Evolutionary conservation across 2,797 vertebrate species (phyloP), one percentile per base, ranked within the genome.

Genomic region (Crenichthys baileyi): DNA sequence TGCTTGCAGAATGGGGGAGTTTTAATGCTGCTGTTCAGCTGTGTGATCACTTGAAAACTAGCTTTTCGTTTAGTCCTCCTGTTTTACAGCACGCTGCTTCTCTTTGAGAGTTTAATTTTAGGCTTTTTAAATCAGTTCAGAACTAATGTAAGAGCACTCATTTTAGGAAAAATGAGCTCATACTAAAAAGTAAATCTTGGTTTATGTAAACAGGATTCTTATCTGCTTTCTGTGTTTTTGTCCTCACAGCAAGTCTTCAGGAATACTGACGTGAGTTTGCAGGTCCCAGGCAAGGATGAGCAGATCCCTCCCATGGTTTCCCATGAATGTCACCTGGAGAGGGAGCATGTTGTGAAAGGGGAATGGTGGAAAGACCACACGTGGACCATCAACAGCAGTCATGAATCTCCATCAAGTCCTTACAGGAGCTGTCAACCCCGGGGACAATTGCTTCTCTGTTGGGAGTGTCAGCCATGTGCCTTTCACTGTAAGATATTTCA

Each of bases 341-440:
- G 65, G 79, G 77, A 82, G 78, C 77, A 67, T 76, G 76, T 82
- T 90, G 81, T 93, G 83, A 93, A 85, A 84, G 65, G 56, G 84
- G 74, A 78, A 75, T 77, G 67, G 68, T 82, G 68, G 82, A 79
- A 78, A 46, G 70, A 84, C 68, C 76, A 72, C 46, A 80, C 53
- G 70, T 58, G 67, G 68, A 75, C 73, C 74, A 60, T 84, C 87
- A 91, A 82, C 61, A 61, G 68, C 72, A 89, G 91, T 80, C 87
- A 99, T 99, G 98, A 98, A 98, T 95, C 96, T 99, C 88, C 98
- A 99, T 94, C 98, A 99, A 94, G 98, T 99, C 90, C 96, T 99
- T 86, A 99, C 98, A 6, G 98, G 98, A 72, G 98, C 98, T 3
- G 98, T 98, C 90, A 99, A 99, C 93, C 97, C 98, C 3, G 98